Evolutionary conservation across 1,140 invertebrate species (phyloP).

Genomic region (Mylabris phalerata): DNA sequence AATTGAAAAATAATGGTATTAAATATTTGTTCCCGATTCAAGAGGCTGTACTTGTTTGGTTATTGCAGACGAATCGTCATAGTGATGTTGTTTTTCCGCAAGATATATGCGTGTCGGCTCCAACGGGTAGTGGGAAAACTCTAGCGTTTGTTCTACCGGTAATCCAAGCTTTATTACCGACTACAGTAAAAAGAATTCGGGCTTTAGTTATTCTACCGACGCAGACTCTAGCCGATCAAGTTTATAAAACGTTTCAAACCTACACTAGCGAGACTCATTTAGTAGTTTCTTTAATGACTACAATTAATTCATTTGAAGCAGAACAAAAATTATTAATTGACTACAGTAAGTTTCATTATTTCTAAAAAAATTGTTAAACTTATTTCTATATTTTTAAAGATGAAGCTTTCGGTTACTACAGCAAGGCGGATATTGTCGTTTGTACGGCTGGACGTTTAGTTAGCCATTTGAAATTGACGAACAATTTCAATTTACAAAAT

Average conservation of each 20-base stretch:
- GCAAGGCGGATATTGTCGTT: conserved; percentile 80
- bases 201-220: conserved; percentile 89
- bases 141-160: conserved; percentile 90
- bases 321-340: conserved; percentile 71
- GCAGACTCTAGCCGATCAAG: conserved; percentile 83
- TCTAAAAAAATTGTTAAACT: conserved; percentile 2
- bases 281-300: conserved; percentile 66
- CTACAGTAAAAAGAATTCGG: conserved; percentile 54
- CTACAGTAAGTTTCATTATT: conserved; percentile 48
- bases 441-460: conserved; percentile 89
- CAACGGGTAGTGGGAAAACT: conserved; percentile 97
- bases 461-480: conserved; percentile 82
- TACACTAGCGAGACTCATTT: conserved; percentile 67
- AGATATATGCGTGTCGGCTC: conserved; percentile 95
- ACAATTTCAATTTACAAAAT: conserved; percentile 74
- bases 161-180: conserved; percentile 61
- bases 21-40: conserved; percentile 85
- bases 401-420: conserved; percentile 39
- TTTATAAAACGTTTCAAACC: conserved; percentile 72
- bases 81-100: conserved; percentile 58
- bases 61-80: conserved; percentile 57
- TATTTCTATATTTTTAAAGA: conserved; percentile 22
- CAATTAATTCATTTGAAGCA: conserved; percentile 60
- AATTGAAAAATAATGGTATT: conserved; percentile 66
- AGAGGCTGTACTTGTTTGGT: conserved; percentile 71